Evolutionary conservation across 1,140 invertebrate species (phyloP), one percentile per base, ranked within the genome.

Genomic region (Cydia splendana): DNA sequence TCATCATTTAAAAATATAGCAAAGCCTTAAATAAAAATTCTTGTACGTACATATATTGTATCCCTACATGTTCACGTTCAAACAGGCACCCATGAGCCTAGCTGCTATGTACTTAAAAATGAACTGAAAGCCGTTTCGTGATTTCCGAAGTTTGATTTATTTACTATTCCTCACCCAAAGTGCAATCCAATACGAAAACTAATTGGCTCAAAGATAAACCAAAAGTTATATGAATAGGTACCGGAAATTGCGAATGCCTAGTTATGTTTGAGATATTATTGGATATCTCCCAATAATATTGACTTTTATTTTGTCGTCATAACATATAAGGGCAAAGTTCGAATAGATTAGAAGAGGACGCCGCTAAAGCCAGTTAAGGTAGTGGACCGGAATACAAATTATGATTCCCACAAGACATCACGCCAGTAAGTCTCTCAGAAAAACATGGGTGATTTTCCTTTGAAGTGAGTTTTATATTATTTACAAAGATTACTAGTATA

Each of bases 311-410:
- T 38, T 38, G 30, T 69, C 30, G 24, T 30, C 65, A 24, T n/a
- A n/a, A n/a, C n/a, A n/a, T n/a, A n/a, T n/a, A 69, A 69, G 28
- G 65, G 3, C 65, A 9, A 10, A 20, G 30, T 34, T 69, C 2
- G 12, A 69, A 69, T 38, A n/a, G 15, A 69, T 69, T 38, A 34
- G 65, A 10, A 62, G 30, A 15, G 24, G 57, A 10, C 6, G 12
- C 0, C 15, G 2, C 28, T 20, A 9, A 69, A 69, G 30, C 24
- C 24, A 20, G 24, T 30, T 2, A 62, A 30, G 30, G 28, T 5
- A 2, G 65, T 12, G 38, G 65, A n/a, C 30, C 30, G 65, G 65
- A 69, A 69, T 69, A 69, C 24, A 38, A 69, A 69, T 69, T 69
- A 24, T n/a, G 13, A 69, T 34, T 34, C 13, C 65, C 12, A 4